phyloP scores from a whole-genome alignment of 2,797 vertebrate genomes.

The Avahi laniger region DNA sequence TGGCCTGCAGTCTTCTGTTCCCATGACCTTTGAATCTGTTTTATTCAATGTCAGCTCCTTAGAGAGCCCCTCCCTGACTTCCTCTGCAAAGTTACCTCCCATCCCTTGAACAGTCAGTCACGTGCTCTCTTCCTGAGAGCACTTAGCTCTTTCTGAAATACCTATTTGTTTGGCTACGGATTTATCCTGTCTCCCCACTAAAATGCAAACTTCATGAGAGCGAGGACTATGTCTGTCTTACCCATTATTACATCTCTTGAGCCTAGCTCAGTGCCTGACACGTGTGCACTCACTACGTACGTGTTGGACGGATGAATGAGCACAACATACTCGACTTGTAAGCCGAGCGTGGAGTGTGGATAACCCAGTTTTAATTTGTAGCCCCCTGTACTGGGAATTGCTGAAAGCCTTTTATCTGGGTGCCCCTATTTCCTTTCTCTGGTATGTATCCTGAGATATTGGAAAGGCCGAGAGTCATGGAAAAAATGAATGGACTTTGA shows the following conservation, averaged over 20 bases:
- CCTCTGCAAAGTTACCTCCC: not conserved
- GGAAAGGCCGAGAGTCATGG: not conserved
- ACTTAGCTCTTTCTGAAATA: not conserved
- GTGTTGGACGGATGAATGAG: not conserved
- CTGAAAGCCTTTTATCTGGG: not conserved
- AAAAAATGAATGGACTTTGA: not conserved
- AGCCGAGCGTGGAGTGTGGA: no score
- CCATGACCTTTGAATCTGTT: not conserved
- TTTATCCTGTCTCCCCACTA: not conserved
- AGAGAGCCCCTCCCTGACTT: not conserved
- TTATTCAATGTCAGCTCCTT: not conserved
- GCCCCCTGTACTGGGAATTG: not conserved
- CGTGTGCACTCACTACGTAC: rapidly evolving
- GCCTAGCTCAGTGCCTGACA: not conserved
- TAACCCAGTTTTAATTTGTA: not conserved
- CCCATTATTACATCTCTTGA: not conserved
- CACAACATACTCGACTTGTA: rapidly evolving
- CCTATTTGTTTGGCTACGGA: not conserved
- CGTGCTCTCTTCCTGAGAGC: not conserved
- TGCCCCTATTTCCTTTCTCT: not conserved
- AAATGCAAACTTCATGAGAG: not conserved
- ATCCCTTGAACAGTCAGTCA: no score
- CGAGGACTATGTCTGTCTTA: no score
- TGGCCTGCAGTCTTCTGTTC: not conserved
- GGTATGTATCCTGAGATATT: not conserved